Evolutionary conservation across 2,113 vertebrate genomes (phyloP), one percentile per base, ranked within the genome.

Genomic region (Ptilorrhoa leucosticta): DNA sequence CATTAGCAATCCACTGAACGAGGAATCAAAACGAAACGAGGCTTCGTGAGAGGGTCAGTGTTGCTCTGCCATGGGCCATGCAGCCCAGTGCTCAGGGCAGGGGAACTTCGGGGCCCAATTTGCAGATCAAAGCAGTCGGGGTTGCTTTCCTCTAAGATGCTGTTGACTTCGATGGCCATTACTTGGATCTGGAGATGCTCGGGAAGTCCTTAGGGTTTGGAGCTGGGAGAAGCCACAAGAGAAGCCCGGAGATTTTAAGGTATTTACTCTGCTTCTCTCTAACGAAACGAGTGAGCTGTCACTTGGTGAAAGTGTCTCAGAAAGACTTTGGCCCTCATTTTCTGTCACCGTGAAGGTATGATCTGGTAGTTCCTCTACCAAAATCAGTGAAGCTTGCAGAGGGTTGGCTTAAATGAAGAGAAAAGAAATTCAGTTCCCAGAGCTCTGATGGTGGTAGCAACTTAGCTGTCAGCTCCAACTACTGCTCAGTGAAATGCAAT

Each of bases 401-500:
- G 78, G 53, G 72, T 75, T 93, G 80, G 80, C 90, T 92, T 94
- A 89, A 90, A 93, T 87, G 83, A 90, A 89, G 78, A 96, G 89
- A 96, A 86, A 92, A 75, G 56, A 85, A 88, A 94, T 81, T 71
- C 68, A 87, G 53, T 91, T 94, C 83, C 88, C 66, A 80, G 51
- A 96, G 83, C 79, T 90, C 83, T 89, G 83, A 78, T 96, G 96
- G 96, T 96, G 86, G 88, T 89, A 93, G 85, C 93, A 90, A 86
- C 94, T 95, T 94, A 68, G 80, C 96, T 96, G 96, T 97, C 94
- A 95, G 72, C 48, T 96, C 83, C 76, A 92, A 65, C 95, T 96
- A 87, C 81, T 56, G 48, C 79, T 92, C 90, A 64, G 51, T 82
- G 93, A 89, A 90, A 78, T 82, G 95, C 88, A 92, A 84, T 90